Evolutionary conservation across 2,888 invertebrate species (phyloP).

Genomic region (Diplolepis rosae): DNA sequence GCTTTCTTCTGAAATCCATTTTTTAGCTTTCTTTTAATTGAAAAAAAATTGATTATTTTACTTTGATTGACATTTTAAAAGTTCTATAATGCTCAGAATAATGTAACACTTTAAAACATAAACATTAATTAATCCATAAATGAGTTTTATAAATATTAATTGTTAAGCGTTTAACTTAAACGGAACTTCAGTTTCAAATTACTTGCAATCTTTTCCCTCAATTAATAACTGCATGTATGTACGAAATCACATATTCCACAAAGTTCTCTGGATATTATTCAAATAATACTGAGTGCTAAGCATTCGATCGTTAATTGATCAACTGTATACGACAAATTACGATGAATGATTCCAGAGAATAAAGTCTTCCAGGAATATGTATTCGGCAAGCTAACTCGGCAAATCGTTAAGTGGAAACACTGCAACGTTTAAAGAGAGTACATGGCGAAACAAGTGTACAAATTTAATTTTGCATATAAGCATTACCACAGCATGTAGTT

Average conservation of each 20-base stretch:
- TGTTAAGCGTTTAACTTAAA: neutral
- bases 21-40: no score
- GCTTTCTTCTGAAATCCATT: no score
- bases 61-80: no score
- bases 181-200: neutral
- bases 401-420: constrained; percentile 25
- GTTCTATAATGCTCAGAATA: no score
- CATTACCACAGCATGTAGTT: neutral
- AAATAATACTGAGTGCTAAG: neutral
- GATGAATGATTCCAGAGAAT: constrained; percentile 23
- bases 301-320: constrained; percentile 9
- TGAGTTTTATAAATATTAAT: neutral
- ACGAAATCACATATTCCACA: neutral
- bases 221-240: constrained; percentile 1
- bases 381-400: constrained; percentile 26
- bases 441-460: constrained; percentile 28
- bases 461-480: constrained; percentile 14
- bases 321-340: constrained; percentile 9
- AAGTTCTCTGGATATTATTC: neutral
- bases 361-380: constrained; percentile 24
- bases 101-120: no score
- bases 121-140: neutral
- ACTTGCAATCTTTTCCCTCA: neutral
- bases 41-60: no score
- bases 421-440: neutral